These are phyloP conservation scores for Anastatus disparis DNA, from an alignment of 1,140 invertebrate species.

Conservation along the genomic window DNA sequence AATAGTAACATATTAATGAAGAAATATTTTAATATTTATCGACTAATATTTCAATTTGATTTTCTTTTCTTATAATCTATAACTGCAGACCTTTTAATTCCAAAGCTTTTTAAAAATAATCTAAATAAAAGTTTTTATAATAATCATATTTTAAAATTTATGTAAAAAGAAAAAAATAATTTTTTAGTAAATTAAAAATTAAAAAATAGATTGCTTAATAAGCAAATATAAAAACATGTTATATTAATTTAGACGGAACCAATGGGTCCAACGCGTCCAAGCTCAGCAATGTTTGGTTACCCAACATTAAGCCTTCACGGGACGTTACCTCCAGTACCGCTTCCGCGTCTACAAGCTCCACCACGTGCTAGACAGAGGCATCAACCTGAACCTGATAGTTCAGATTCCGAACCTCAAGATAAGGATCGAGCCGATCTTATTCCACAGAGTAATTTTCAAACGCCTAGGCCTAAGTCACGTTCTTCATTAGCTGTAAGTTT, in stretches of 20 bases:
- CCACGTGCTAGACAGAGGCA: constrained; percentile 52
- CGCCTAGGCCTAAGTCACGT: constrained; percentile 83
- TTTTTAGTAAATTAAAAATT: no score
- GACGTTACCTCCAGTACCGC: constrained; percentile 76
- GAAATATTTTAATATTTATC: no score
- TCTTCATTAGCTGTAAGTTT: constrained; percentile 74
- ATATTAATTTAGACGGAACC: constrained; percentile 70
- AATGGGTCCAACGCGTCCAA: constrained; percentile 77
- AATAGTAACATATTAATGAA: no score
- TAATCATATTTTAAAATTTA: no score
- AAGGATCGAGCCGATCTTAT: constrained; percentile 79
- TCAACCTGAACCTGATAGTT: constrained; percentile 65
- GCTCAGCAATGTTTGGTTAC: constrained; percentile 85
- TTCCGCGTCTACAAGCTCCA: constrained; percentile 71
- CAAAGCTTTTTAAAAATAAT: no score
- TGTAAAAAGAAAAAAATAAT: no score
- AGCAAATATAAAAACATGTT: no score
- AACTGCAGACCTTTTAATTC: no score
- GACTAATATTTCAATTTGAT: no score
- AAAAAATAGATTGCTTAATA: no score
- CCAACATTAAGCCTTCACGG: constrained; percentile 73
- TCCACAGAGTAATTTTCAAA: constrained; percentile 69
- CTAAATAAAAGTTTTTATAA: no score
- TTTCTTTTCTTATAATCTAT: no score
- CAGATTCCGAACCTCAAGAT: constrained; percentile 71